Conservation (phyloP, 2,797 vertebrate species). For the Ptychadena robeensis region DNA sequence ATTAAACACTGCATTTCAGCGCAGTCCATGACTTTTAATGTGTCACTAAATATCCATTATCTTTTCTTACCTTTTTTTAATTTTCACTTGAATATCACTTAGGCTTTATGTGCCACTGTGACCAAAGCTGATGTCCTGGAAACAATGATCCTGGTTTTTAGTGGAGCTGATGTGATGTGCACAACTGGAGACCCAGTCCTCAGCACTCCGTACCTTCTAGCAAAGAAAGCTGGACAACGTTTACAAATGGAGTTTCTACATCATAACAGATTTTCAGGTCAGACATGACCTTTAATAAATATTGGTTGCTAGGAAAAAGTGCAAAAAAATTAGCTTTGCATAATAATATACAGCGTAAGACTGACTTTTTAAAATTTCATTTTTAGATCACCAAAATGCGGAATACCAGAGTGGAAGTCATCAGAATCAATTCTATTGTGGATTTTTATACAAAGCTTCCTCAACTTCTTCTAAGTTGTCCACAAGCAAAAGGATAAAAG, state of each 20-base stretch:
- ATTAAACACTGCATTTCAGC: background rate
- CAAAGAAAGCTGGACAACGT: conserved; percentile 88
- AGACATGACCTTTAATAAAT: background rate
- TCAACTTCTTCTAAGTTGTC: conserved; percentile 75
- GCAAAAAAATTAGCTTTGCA: too few species aligned
- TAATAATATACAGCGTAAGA: background rate
- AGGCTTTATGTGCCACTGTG: conserved; percentile 90
- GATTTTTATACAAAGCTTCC: conserved; percentile 87
- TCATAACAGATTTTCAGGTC: conserved; percentile 95
- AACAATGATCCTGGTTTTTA: conserved; percentile 90
- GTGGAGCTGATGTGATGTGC: conserved; percentile 92
- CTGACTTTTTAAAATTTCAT: background rate
- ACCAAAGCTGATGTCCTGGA: conserved; percentile 84
- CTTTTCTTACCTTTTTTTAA: background rate
- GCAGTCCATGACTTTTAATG: background rate
- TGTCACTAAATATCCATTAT: background rate
- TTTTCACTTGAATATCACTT: background rate
- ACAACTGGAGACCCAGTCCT: conserved; percentile 85
- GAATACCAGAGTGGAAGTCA: conserved; percentile 74
- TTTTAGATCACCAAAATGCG: conserved; percentile 82
- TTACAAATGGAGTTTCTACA: conserved; percentile 97
- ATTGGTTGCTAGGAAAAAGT: too few species aligned
- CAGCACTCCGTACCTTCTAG: conserved; percentile 91
- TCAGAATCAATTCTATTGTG: conserved; percentile 77
- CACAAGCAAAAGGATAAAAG: conserved; percentile 83